Percentiles rank a stretch among this genome's conserved stretches.
These are phyloP conservation scores for Bradypodion ventrale DNA, from an alignment of 2,797 vertebrate species.

Conservation along the genomic window DNA sequence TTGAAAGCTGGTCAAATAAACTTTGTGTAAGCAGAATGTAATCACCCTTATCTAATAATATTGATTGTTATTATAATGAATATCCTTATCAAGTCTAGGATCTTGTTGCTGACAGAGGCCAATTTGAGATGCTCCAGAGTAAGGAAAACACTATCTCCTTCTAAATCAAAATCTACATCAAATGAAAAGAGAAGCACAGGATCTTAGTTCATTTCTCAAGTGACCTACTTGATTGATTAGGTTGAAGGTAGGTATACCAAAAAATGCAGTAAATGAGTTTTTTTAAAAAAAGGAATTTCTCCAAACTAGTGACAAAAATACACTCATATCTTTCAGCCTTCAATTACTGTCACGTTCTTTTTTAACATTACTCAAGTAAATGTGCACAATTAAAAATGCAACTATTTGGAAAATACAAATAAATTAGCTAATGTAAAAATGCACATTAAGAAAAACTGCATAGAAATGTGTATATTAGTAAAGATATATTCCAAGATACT, in stretches of 20 bases:
- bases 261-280: no score
- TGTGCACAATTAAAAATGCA: not conserved
- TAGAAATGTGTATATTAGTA: no score
- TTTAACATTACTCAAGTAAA: not conserved
- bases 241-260: no score
- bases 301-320: no score
- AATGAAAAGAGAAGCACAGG: not conserved
- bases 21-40: not conserved
- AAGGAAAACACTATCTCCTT: not conserved
- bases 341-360: no score
- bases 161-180: not conserved
- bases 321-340: no score
- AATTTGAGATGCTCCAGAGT: not conserved
- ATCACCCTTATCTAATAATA: slow-evolving; percentile 28
- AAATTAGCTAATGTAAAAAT: not conserved
- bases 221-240: not conserved
- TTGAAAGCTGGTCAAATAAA: slow-evolving; percentile 12
- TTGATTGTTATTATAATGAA: not conserved
- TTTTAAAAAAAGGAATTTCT: no score
- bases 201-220: not conserved
- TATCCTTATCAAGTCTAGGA: slow-evolving; percentile 24
- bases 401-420: not conserved
- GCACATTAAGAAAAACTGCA: no score
- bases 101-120: not conserved
- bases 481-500: no score